Conservation (phyloP, 2,113 vertebrate genomes). For the Oceanites oceanicus region DNA sequence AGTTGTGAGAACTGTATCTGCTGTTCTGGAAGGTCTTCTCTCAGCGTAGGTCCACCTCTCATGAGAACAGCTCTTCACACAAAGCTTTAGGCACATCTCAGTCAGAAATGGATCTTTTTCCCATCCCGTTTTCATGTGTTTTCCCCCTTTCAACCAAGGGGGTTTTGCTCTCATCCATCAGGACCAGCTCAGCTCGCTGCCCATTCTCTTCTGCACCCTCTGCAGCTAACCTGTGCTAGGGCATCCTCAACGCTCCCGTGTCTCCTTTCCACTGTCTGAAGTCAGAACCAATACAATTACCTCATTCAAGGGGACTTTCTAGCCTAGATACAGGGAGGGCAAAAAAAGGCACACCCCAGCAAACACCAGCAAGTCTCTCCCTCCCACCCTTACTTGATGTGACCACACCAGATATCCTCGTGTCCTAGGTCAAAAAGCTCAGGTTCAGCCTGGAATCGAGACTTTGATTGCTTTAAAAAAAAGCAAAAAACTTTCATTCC, state of each 20-base stretch:
- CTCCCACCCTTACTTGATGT: not conserved
- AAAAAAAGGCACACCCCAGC: not conserved
- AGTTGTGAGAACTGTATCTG: not conserved
- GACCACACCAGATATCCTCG: not conserved
- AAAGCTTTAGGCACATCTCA: not conserved
- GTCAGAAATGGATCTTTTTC: not conserved
- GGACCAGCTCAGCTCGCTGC: not conserved
- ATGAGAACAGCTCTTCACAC: not conserved
- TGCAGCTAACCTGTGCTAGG: not conserved
- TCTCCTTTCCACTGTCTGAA: not conserved
- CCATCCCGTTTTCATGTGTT: not conserved
- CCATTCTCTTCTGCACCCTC: not conserved
- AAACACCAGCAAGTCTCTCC: not conserved
- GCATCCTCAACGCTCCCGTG: not conserved
- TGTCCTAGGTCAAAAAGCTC: not conserved
- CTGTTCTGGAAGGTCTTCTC: not conserved
- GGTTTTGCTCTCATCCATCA: not conserved
- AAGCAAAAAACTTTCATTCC: not conserved
- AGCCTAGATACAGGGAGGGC: not conserved
- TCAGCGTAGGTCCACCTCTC: rapidly evolving
- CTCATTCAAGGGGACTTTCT: not conserved
- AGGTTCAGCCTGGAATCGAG: not conserved
- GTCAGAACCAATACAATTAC: no score
- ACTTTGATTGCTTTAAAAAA: not conserved
- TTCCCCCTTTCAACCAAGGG: not conserved